phyloP scores from a whole-genome alignment of 2,888 invertebrate genomes.

The Nomada goodeniana region DNA sequence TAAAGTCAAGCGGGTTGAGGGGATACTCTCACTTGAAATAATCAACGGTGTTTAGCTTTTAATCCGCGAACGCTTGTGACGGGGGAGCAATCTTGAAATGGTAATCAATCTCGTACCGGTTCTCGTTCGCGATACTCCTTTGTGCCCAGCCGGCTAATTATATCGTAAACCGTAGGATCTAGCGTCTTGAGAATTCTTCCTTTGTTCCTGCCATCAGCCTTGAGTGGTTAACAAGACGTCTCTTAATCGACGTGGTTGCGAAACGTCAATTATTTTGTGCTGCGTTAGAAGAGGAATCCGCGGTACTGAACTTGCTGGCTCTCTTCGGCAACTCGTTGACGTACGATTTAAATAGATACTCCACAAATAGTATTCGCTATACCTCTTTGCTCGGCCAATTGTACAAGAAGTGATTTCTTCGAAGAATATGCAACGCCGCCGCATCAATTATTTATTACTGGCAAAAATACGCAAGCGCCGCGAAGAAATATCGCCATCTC shows the following conservation, averaged over 20 bases:
- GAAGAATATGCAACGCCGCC: too few species aligned
- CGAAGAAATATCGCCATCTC: conserved; percentile 22
- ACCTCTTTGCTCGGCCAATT: too few species aligned
- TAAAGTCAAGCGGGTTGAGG: background rate
- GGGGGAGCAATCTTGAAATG: conserved; percentile 41
- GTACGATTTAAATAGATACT: too few species aligned
- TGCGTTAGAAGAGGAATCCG: too few species aligned
- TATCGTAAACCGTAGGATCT: conserved; percentile 15
- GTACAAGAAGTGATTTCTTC: too few species aligned
- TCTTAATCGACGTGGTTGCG: background rate
- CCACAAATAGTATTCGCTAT: too few species aligned
- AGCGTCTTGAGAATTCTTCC: conserved; percentile 1
- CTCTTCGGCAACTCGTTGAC: too few species aligned
- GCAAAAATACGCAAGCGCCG: too few species aligned
- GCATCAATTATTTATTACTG: too few species aligned
- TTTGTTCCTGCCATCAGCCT: background rate
- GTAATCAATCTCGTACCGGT: conserved; percentile 39
- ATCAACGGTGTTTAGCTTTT: conserved; percentile 55
- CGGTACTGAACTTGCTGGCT: too few species aligned
- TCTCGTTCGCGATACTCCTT: conserved; percentile 36
- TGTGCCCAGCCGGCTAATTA: conserved; percentile 41
- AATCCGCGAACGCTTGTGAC: conserved; percentile 41
- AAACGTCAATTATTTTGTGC: background rate
- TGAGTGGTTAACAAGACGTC: background rate
- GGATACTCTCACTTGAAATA: conserved; percentile 44